Conservation (phyloP, 2,113 vertebrate species). For the Trematomus loennbergii region DNA sequence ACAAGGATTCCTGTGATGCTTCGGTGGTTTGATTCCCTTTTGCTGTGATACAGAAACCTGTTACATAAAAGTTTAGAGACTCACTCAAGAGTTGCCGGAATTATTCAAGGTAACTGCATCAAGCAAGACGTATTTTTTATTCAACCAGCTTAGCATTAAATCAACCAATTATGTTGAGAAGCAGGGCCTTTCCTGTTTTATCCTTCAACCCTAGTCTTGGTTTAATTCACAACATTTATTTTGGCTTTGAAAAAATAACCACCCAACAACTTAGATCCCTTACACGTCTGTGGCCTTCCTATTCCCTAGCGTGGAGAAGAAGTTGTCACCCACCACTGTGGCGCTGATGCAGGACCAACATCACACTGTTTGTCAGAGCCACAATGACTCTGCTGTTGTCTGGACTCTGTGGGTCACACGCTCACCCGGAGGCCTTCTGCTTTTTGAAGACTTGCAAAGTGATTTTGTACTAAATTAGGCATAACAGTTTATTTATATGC, state of each 20-base stretch:
- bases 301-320: constrained; percentile 44
- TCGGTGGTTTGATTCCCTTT: background rate
- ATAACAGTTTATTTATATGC: constrained; percentile 28
- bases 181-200: too few species aligned
- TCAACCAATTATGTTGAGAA: background rate
- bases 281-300: constrained; percentile 13
- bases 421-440: constrained; percentile 35
- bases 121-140: background rate
- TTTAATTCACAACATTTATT: background rate
- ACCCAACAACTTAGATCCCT: constrained; percentile 18
- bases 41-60: background rate
- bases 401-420: constrained; percentile 50
- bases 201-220: too few species aligned
- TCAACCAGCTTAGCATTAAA: background rate
- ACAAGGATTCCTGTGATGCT: background rate
- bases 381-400: constrained; percentile 59
- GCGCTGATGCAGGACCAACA: constrained; percentile 24
- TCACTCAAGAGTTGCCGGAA: background rate
- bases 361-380: constrained; percentile 16
- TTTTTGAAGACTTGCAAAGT: constrained; percentile 46
- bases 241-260: background rate
- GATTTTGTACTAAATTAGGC: constrained; percentile 49
- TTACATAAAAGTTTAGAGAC: background rate
- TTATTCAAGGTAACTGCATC: too few species aligned
- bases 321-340: constrained; percentile 43